Conservation (phyloP, 2,888 invertebrate species). For the Agonopterix arenella region DNA sequence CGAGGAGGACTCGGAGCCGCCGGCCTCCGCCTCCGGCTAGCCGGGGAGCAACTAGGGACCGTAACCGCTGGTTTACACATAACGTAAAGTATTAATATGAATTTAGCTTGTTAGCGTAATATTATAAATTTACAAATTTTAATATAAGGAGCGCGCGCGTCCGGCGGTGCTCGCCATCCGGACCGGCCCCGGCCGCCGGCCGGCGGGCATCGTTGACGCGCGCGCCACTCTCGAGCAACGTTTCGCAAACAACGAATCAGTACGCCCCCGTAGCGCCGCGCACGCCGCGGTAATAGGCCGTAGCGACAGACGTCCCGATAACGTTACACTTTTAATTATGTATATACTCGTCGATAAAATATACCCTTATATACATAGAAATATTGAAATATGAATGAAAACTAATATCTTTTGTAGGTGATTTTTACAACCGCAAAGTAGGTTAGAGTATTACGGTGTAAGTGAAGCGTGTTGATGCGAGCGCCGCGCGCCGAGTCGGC, state of each 20-base stretch:
- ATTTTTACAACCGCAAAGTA: conserved; percentile 77
- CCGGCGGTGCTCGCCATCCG: conserved; percentile 19
- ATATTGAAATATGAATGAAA: conserved; percentile 72
- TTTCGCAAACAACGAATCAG: conserved; percentile 77
- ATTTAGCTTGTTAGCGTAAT: conserved; percentile 69
- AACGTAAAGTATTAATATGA: conserved; percentile 73
- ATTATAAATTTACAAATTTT: conserved; percentile 60
- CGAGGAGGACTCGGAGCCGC: conserved; percentile 18
- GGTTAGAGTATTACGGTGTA: conserved; percentile 66
- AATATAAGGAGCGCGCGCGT: conserved; percentile 43
- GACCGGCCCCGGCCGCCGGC: conserved; percentile 24
- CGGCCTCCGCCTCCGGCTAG: conserved; percentile 34
- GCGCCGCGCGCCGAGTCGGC: conserved; percentile 44
- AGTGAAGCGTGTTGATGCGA: conserved; percentile 62
- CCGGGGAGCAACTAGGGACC: conserved; percentile 61
- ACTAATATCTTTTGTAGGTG: conserved; percentile 78
- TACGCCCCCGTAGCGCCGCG: conserved; percentile 69
- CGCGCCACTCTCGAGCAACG: conserved; percentile 66
- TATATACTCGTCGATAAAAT: conserved; percentile 69
- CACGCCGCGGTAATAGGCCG: conserved; percentile 49
- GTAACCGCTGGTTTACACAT: conserved; percentile 60
- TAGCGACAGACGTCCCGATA: conserved; percentile 66
- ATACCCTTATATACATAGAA: conserved; percentile 75
- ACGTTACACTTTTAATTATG: conserved; percentile 53
- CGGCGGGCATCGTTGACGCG: conserved; percentile 28